These are phyloP conservation scores for Hypanus sabinus DNA, from an alignment of 2,113 vertebrate species.

Conservation along the genomic window DNA sequence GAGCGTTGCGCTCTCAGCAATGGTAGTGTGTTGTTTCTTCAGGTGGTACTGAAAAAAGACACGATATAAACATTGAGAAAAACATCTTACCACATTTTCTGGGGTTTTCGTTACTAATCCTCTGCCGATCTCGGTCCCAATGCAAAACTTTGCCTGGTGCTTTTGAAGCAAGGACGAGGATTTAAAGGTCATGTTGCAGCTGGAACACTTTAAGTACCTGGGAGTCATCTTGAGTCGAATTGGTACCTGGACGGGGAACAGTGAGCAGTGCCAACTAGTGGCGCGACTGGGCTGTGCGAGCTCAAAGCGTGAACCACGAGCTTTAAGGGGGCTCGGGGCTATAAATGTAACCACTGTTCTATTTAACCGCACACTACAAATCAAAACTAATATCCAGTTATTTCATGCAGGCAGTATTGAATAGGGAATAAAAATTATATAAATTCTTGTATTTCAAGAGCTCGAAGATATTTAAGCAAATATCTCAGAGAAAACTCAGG, in stretches of 20 bases:
- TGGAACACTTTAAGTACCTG: conserved; percentile 41
- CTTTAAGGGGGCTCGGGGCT: background rate
- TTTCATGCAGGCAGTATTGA: no score
- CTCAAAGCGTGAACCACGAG: background rate
- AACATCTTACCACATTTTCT: conserved; percentile 41
- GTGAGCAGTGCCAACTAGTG: background rate
- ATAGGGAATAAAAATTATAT: background rate
- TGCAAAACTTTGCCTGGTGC: conserved; percentile 50
- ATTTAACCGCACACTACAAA: background rate
- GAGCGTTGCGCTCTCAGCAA: background rate
- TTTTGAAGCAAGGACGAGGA: conserved; percentile 46
- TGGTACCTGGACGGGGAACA: background rate
- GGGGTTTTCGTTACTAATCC: conserved; percentile 39
- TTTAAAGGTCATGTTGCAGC: conserved; percentile 49
- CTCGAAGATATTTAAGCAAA: no score
- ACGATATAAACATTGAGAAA: background rate
- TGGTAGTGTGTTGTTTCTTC: background rate
- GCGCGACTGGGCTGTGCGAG: background rate
- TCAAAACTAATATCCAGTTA: background rate
- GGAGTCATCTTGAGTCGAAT: background rate
- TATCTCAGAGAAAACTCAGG: background rate
- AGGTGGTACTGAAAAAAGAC: background rate
- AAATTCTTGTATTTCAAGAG: no score
- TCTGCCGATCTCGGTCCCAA: conserved; percentile 44
- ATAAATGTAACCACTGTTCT: no score